phyloP scores from a whole-genome alignment of 2,888 invertebrate genomes.

The Dolichomitus sp. region DNA sequence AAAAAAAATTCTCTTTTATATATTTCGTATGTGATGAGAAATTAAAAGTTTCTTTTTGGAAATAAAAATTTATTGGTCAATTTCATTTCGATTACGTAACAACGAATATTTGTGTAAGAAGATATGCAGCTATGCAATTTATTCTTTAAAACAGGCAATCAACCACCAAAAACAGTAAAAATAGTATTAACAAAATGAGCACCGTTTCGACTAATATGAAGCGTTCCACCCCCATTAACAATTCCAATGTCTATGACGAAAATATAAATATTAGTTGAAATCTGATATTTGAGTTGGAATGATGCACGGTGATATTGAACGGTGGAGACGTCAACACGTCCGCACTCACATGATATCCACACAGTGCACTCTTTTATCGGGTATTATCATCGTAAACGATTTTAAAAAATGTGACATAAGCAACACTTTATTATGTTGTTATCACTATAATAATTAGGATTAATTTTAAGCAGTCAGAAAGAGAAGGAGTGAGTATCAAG shows the following conservation, averaged over 20 bases:
- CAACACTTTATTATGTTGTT: constrained; percentile 74
- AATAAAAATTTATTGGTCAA: too few species aligned
- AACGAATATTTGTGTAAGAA: too few species aligned
- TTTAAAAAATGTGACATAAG: constrained; percentile 75
- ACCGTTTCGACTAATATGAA: neutral
- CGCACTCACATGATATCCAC: constrained; percentile 38
- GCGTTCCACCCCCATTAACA: too few species aligned
- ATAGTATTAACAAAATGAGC: neutral
- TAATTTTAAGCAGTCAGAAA: constrained; percentile 85
- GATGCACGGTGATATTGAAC: constrained; percentile 42
- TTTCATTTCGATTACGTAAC: too few species aligned
- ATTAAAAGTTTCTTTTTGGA: too few species aligned
- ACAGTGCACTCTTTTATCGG: constrained; percentile 22
- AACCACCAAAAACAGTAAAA: neutral
- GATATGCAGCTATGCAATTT: neutral
- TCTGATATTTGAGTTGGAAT: constrained; percentile 37
- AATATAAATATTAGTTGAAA: constrained; percentile 24
- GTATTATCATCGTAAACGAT: constrained; percentile 51
- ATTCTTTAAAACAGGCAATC: too few species aligned
- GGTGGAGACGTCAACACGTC: constrained; percentile 26
- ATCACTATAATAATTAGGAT: constrained; percentile 78
- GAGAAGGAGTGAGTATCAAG: constrained; percentile 86
- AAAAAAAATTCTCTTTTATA: too few species aligned
- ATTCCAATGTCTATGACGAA: constrained; percentile 10
- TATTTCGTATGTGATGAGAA: too few species aligned